A percentile compares a stretch with the other conserved stretches of the same genome.
Evolutionary conservation across 2,888 invertebrate genomes (phyloP).

Genomic region (Lepidocyrtinus sp.): DNA sequence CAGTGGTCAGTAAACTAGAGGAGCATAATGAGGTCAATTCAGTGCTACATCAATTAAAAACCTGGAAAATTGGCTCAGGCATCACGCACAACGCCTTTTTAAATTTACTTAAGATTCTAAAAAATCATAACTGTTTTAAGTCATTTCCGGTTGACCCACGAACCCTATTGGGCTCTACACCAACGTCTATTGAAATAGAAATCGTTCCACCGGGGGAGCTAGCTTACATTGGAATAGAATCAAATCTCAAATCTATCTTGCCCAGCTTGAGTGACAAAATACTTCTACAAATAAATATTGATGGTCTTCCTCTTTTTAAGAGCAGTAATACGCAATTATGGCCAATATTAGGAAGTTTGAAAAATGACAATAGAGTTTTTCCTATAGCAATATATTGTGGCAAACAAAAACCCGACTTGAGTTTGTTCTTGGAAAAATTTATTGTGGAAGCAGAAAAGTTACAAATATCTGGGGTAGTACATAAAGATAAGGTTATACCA

Average conservation of each 20-base stretch:
- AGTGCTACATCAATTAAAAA: too few relatives aligned
- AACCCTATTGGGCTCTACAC: not conserved
- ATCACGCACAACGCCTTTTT: not conserved
- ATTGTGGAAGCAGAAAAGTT: not conserved
- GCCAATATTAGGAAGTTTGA: constrained; percentile 28
- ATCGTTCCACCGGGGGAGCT: not conserved
- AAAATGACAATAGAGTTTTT: not conserved
- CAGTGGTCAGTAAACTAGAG: too few relatives aligned
- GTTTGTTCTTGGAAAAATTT: not conserved
- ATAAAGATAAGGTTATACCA: not conserved
- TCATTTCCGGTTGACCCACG: not conserved
- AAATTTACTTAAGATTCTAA: not conserved
- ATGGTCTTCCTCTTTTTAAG: constrained; percentile 15
- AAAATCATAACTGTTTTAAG: not conserved
- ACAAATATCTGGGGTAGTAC: not conserved
- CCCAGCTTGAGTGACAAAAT: not conserved
- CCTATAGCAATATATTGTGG: constrained; percentile 2
- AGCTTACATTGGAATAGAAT: not conserved
- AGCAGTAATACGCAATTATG: constrained; percentile 16
- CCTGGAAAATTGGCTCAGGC: not conserved
- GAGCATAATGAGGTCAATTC: too few relatives aligned
- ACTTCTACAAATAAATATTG: constrained; percentile 25
- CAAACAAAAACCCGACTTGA: constrained; percentile 5
- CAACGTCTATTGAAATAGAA: not conserved
- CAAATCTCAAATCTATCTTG: not conserved